Percentiles rank a stretch among this genome's conserved stretches.
phyloP scores from a whole-genome alignment of 2,113 vertebrate genomes.

The Campylomormyrus numenius region DNA sequence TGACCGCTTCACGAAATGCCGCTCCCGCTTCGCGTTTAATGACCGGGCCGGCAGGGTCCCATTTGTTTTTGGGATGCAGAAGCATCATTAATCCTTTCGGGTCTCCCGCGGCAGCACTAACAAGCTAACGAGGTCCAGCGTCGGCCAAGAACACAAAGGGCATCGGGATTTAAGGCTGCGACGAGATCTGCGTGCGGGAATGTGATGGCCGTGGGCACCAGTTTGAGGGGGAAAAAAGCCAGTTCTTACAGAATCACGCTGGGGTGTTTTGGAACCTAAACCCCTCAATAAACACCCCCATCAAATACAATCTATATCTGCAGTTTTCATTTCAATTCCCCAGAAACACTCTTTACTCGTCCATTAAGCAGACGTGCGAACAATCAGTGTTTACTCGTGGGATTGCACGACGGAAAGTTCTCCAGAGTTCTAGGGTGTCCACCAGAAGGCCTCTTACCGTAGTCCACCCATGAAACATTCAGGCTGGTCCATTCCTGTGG shows the following conservation, averaged over 20 bases:
- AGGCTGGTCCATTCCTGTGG: background rate
- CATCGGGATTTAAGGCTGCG: background rate
- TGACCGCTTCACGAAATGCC: background rate
- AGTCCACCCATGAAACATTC: background rate
- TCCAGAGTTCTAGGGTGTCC: background rate
- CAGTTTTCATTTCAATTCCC: background rate
- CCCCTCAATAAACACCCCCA: background rate
- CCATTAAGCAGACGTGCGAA: background rate
- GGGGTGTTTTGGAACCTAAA: background rate
- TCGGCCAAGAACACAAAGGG: background rate
- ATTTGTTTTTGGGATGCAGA: slow-evolving; percentile 3
- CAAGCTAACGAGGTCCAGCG: slow-evolving; percentile 7
- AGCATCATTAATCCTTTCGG: slow-evolving; percentile 10
- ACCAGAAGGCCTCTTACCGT: background rate
- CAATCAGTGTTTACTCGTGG: background rate
- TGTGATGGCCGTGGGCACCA: background rate
- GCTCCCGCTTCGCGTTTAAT: background rate
- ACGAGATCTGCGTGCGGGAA: background rate
- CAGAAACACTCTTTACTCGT: background rate
- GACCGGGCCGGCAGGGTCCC: background rate
- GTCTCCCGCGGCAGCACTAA: background rate
- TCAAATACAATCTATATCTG: background rate
- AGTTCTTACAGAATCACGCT: background rate
- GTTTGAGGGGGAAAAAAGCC: background rate
- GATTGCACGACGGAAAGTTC: background rate